Evolutionary conservation across 2,113 vertebrate species (phyloP), one percentile per base, ranked within the genome.

Genomic region (Aspiorhynchus laticeps): DNA sequence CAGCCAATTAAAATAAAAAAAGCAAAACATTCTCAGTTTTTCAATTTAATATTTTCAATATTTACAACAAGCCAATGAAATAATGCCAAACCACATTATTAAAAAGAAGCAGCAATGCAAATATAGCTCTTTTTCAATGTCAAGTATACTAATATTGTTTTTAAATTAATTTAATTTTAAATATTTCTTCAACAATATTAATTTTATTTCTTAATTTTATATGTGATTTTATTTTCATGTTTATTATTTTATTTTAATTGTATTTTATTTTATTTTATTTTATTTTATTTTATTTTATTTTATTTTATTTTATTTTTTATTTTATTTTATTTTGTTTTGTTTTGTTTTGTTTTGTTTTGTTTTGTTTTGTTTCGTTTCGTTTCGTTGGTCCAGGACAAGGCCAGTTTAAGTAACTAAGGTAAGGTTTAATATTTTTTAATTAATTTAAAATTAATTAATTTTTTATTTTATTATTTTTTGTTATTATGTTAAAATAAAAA

Each of bases 61-160:
- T n/a, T n/a, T 91, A 69, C 28, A 19, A 67, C 65, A 5, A 73
- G 69, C 59, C 59, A 46, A 63, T 63, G 3, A 81, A 43, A 28
- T 81, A 7, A 69, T 69, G 15, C 1, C 65, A 69, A 69, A 17
- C 28, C 14, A 4, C 14, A 31, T 31, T 67, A 15, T 65, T 31
- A 31, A 17, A 2, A 67, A 31, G 14, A 67, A 67, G 15, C 0
- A 1, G 12, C 26, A 28, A 65, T 31, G 12, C 5, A 31, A 65
- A 28, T 12, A 67, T 6, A 67, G 6, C 2, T 33, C 1, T 33
- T 69, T 71, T 33, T 69, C 3, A 69, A 8, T 69, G 7, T 36
- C 14, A 9, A 3, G 8, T 10, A 38, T 71, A 38, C 33, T 21
- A 19, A 19, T 53, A 0, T 53, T 53, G 4, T 53, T 36, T 36